Evolutionary conservation across 2,113 vertebrate genomes (phyloP).

Genomic region (Crotalus tigris): DNA sequence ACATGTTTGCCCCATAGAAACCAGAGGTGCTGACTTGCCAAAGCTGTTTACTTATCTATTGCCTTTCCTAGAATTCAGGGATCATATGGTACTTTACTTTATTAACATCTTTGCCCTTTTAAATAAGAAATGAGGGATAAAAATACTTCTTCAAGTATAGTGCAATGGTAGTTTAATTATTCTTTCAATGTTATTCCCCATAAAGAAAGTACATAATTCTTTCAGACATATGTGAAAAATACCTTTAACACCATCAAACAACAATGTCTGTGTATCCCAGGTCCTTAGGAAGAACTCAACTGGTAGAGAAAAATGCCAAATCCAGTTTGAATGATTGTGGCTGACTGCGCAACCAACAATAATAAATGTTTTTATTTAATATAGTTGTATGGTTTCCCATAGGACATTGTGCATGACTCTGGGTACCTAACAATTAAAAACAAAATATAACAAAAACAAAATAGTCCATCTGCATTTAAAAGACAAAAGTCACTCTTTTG

Average conservation of each 20-base stretch:
- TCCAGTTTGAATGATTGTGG: no score
- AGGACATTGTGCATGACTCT: no score
- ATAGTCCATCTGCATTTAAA: no score
- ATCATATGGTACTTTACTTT: neutral
- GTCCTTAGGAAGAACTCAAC: no score
- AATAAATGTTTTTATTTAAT: neutral
- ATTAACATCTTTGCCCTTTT: slow-evolving; percentile 17
- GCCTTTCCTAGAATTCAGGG: neutral
- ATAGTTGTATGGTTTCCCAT: neutral
- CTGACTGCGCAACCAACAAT: neutral
- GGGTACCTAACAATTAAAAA: neutral
- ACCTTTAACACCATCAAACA: no score
- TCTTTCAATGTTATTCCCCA: neutral
- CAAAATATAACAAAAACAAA: neutral
- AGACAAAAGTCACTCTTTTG: no score
- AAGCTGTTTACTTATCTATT: neutral
- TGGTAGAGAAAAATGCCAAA: no score
- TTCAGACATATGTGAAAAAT: slow-evolving; percentile 49
- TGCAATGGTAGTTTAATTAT: slow-evolving; percentile 24
- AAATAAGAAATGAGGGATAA: slow-evolving; percentile 35
- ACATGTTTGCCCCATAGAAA: neutral
- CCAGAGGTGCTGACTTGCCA: neutral
- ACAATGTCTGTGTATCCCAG: no score
- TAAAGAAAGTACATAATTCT: slow-evolving; percentile 53
- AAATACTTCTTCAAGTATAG: slow-evolving; percentile 43